phyloP scores from a whole-genome alignment of 2,888 invertebrate genomes.

The Eupelmus urozonus region DNA sequence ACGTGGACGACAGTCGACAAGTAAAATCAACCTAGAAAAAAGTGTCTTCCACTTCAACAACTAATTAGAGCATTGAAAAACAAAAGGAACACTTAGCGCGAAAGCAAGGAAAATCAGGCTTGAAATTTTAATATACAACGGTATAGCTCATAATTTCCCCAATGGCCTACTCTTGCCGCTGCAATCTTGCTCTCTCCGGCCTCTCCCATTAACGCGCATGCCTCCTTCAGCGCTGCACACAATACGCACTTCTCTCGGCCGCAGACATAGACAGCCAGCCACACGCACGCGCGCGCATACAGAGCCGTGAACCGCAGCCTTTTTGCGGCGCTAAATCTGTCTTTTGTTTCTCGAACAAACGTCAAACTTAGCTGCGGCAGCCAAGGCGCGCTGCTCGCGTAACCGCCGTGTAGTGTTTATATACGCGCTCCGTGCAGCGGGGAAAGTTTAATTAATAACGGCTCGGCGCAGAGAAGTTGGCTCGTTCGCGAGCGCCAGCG shows the following conservation, averaged over 20 bases:
- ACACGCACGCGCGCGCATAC: too few relatives aligned
- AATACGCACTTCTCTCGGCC: neutral
- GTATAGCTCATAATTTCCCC: slow-evolving; percentile 25
- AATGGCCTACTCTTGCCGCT: neutral
- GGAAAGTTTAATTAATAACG: slow-evolving; percentile 60
- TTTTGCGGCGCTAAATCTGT: slow-evolving; percentile 49
- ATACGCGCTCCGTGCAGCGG: slow-evolving; percentile 29
- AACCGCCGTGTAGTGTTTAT: slow-evolving; percentile 24
- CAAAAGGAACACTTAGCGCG: neutral
- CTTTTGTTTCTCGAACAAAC: slow-evolving; percentile 50
- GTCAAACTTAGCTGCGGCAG: slow-evolving; percentile 48
- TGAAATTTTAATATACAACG: neutral
- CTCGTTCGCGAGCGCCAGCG: slow-evolving; percentile 25
- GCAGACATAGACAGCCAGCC: neutral
- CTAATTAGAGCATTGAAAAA: too few relatives aligned
- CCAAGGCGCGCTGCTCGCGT: neutral
- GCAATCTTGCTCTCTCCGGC: slow-evolving; percentile 1
- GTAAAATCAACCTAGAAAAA: too few relatives aligned
- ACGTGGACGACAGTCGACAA: too few relatives aligned
- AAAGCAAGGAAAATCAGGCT: neutral
- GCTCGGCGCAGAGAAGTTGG: slow-evolving; percentile 52
- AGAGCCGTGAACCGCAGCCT: too few relatives aligned
- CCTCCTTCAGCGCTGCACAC: neutral
- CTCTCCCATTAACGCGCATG: neutral
- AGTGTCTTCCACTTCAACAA: too few relatives aligned